Conservation (phyloP, 1,140 invertebrate species). For the Colletes latitarsis region DNA sequence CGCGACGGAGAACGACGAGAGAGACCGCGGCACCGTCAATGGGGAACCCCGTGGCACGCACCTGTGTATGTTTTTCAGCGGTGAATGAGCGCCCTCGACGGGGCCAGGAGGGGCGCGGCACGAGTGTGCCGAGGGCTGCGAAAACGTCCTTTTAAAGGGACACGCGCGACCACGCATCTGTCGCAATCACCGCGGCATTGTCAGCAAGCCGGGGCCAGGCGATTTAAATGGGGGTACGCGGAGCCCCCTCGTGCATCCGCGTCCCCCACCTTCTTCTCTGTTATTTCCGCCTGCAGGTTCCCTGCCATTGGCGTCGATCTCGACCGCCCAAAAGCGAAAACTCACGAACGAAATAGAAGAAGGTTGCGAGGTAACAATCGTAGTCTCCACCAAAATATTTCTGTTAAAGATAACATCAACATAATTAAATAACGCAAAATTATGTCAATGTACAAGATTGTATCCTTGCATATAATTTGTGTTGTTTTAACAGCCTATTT, state of each 20-base stretch:
- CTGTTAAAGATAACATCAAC: no score
- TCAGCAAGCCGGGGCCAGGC: slow-evolving; percentile 47
- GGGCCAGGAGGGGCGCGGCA: slow-evolving; percentile 19
- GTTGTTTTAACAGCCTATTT: no score
- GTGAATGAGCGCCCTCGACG: slow-evolving; percentile 42
- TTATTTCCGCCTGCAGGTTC: slow-evolving; percentile 11
- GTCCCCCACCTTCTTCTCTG: slow-evolving; percentile 2
- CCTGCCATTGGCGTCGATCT: slow-evolving; percentile 6
- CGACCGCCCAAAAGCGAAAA: background rate
- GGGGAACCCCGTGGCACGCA: slow-evolving; percentile 57
- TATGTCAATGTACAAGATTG: no score
- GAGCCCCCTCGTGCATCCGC: background rate
- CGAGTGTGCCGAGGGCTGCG: slow-evolving; percentile 55
- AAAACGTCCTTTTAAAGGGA: slow-evolving; percentile 63
- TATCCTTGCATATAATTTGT: no score
- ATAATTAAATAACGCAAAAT: no score
- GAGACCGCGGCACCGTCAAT: slow-evolving; percentile 46
- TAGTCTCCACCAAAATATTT: no score
- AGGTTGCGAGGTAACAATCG: no score
- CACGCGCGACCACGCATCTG: slow-evolving; percentile 63
- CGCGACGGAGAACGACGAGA: slow-evolving; percentile 5
- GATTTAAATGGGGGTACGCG: slow-evolving; percentile 60
- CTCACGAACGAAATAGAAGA: no score
- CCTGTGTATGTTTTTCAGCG: slow-evolving; percentile 66
- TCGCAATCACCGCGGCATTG: slow-evolving; percentile 64